phyloP scores from a whole-genome alignment of 2,888 invertebrate genomes.

The Platycheirus albimanus region DNA sequence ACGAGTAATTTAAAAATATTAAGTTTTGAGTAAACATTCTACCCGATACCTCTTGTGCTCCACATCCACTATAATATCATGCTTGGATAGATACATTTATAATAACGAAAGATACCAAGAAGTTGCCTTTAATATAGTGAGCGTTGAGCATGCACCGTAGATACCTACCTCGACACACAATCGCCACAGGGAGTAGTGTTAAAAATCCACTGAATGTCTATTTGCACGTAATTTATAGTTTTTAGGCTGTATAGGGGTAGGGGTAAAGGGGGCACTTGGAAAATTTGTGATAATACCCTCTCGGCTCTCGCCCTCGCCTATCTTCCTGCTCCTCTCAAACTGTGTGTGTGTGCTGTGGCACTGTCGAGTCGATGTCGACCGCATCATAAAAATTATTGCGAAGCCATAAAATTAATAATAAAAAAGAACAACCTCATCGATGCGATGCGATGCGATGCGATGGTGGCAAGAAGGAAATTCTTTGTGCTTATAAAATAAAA shows the following conservation, averaged over 20 bases:
- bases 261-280: constrained; percentile 18
- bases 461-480: constrained; percentile 1
- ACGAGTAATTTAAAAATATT: constrained; percentile 4
- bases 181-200: constrained; percentile 56
- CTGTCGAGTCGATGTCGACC: constrained; percentile 25
- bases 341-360: constrained; percentile 5
- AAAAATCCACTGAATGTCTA: constrained; percentile 62
- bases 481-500: constrained; percentile 48
- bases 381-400: constrained; percentile 33
- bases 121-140: background rate
- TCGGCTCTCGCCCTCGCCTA: background rate
- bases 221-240: constrained; percentile 62
- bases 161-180: background rate
- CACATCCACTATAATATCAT: constrained; percentile 14
- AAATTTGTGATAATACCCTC: constrained; percentile 48
- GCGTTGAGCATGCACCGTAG: background rate
- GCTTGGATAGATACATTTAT: constrained; percentile 8
- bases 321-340: too few relatives aligned
- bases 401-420: constrained; percentile 13
- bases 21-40: constrained; percentile 9
- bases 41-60: background rate
- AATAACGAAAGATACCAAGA: background rate
- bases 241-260: background rate
- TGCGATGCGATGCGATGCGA: too few relatives aligned
- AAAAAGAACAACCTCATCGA: constrained; percentile 2